Evolutionary conservation across 2,888 invertebrate genomes (phyloP).

Genomic region (Oegoconia quadripuncta): DNA sequence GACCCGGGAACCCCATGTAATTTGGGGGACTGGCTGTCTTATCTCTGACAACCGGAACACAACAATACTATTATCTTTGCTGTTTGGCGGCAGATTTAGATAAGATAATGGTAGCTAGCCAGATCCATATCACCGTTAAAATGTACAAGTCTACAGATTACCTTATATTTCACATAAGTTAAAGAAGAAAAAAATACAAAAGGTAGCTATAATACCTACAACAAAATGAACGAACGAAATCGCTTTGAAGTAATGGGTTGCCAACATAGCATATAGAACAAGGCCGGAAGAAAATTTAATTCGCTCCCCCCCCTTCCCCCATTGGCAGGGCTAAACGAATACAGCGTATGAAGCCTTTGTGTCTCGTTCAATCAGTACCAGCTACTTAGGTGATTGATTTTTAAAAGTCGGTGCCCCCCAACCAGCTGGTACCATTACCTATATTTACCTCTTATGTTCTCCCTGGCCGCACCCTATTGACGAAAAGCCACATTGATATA

Average conservation of each 20-base stretch:
- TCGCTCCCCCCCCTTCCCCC: background rate
- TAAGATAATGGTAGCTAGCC: too few species aligned
- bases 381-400: constrained; percentile 73
- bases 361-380: constrained; percentile 72
- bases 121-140: too few species aligned
- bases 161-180: too few species aligned
- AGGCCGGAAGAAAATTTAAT: constrained; percentile 1
- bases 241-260: background rate
- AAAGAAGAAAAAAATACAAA: too few species aligned
- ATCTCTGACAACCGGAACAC: too few species aligned
- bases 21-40: too few species aligned
- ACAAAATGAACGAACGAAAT: too few species aligned
- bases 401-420: constrained; percentile 59
- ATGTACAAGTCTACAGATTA: too few species aligned
- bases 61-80: too few species aligned
- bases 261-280: background rate
- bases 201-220: too few species aligned
- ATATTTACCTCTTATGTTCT: constrained; percentile 43
- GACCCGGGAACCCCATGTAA: too few species aligned
- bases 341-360: constrained; percentile 30
- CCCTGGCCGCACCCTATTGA: constrained; percentile 31
- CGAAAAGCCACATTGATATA: constrained; percentile 13
- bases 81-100: too few species aligned
- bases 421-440: constrained; percentile 58
- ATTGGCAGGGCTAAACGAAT: constrained; percentile 1